These are phyloP conservation scores for Lithobates sylvaticus DNA, from an alignment of 2,797 vertebrate genomes.

Conservation along the genomic window DNA sequence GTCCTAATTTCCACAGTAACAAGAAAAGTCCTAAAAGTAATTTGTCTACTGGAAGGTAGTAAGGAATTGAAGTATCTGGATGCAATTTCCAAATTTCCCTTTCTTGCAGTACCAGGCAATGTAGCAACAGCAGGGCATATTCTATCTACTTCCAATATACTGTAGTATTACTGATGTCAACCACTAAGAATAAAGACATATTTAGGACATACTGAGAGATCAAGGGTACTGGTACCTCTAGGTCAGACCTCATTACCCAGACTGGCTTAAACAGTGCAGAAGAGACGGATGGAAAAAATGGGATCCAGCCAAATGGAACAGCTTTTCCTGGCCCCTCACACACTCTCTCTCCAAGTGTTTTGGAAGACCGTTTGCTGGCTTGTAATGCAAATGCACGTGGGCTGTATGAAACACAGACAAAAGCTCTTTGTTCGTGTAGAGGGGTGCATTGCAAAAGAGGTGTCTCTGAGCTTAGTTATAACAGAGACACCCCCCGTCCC, in stretches of 20 bases:
- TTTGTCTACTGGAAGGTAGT: too few relatives aligned
- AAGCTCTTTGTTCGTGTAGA: conserved; percentile 45
- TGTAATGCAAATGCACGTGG: conserved; percentile 46
- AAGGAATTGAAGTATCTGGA: too few relatives aligned
- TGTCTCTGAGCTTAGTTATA: not conserved
- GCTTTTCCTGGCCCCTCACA: conserved; percentile 54
- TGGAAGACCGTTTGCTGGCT: conserved; percentile 50
- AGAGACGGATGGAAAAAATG: conserved; percentile 36
- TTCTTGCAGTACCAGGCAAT: too few relatives aligned
- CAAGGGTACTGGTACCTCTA: not conserved
- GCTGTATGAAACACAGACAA: conserved; percentile 42
- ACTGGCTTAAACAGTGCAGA: conserved; percentile 50
- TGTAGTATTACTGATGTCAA: too few relatives aligned
- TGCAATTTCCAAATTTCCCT: too few relatives aligned
- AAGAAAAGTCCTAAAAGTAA: too few relatives aligned
- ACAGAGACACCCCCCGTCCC: not conserved
- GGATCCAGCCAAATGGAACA: conserved; percentile 12
- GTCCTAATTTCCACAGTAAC: too few relatives aligned
- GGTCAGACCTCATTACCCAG: conserved; percentile 24
- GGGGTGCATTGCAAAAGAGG: conserved; percentile 30
- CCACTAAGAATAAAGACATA: too few relatives aligned
- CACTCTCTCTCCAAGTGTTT: conserved; percentile 39
- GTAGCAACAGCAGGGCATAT: too few relatives aligned
- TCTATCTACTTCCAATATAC: too few relatives aligned
- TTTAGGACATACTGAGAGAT: too few relatives aligned